Base-by-base conservation (phyloP, 2,888 invertebrate genomes). In the Sarcophaga variegata region DNA sequence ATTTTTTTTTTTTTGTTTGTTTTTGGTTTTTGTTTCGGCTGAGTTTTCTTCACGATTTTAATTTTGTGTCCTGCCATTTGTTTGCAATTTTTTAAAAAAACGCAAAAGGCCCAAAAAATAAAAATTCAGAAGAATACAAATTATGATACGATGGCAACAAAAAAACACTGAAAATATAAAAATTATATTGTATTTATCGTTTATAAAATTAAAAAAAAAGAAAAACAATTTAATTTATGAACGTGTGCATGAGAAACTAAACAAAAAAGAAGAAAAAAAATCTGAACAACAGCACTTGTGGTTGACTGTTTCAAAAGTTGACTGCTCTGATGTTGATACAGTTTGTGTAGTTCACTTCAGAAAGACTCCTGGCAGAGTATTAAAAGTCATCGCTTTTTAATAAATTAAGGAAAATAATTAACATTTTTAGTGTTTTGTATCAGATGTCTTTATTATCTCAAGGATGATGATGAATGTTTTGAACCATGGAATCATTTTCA, bases 141-240 rank as follows among this genome's bases (percentile, higher is more conserved):
- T 76, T 81, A 79, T 82, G 71, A 83, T 86, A 81, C 77, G 83
- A 78, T 81, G 74, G 54, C 77, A 79, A 75, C 71, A 78, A 72
- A 45, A 45, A 63, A 49, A 63, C 49, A 67, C 45, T 64, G n/a
- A 72, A 76, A 54, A 27, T 62, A 63, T 22, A 71, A 77, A 25
- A 78, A 69, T 62, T 76, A 47, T 67, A 75, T 71, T 66, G 63
- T 59, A 77, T 60, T 78, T 78, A 79, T 37, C 64, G 74, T 60
- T 78, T 78, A 79, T 20, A 75, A 72, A 83, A 86, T 45, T 72
- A 83, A 49, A 49, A 49, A 11, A 14, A 49, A 49, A 2, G 1
- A 49, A 49, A 49, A 11, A 49, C 12, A 49, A 85, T 83, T 78
- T 79, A 82, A 88, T 86, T 86, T 88, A 88, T 88, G 76, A 84